These are phyloP conservation scores for Falco punctatus DNA, from an alignment of 2,113 vertebrate species.

Conservation along the genomic window DNA sequence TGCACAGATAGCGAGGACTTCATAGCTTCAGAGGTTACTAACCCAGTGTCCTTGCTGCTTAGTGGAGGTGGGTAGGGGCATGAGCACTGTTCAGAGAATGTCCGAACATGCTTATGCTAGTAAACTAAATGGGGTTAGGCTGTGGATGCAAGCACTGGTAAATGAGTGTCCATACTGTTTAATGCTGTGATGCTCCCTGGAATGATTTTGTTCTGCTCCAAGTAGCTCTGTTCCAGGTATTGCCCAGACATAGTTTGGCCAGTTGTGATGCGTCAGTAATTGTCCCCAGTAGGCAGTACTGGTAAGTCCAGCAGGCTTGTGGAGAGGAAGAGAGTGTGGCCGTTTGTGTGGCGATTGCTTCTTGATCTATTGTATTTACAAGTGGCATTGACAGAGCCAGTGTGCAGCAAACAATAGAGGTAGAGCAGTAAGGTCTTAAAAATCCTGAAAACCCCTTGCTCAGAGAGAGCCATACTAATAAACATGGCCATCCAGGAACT, in stretches of 20 bases:
- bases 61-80: neutral
- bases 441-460: neutral
- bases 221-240: neutral
- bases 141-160: neutral
- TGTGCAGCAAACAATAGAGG: neutral
- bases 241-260: neutral
- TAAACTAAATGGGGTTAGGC: neutral
- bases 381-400: neutral
- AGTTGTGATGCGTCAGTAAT: neutral
- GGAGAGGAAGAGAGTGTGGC: neutral
- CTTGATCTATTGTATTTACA: neutral
- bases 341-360: neutral
- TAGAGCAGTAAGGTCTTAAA: neutral
- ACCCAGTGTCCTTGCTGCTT: neutral
- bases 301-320: neutral
- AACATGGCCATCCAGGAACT: neutral
- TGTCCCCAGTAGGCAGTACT: neutral
- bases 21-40: neutral
- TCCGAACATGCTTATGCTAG: neutral
- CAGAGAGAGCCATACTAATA: neutral
- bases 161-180: neutral
- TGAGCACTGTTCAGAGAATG: neutral
- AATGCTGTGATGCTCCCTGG: neutral
- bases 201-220: neutral
- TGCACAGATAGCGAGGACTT: neutral